A percentile compares a stretch with the other conserved stretches of the same genome.
Conservation (phyloP, 1,140 invertebrate genomes). For the Hycleus phaleratus region DNA sequence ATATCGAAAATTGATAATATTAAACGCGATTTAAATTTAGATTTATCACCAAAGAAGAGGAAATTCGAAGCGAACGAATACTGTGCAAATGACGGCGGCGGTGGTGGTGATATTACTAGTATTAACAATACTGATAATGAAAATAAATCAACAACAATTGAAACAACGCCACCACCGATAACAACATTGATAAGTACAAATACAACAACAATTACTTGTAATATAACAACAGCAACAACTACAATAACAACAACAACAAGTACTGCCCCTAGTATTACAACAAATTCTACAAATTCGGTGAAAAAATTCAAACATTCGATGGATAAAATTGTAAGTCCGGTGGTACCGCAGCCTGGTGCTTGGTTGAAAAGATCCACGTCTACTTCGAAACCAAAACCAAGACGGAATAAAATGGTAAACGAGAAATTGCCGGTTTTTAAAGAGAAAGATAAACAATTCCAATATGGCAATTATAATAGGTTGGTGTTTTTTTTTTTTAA, state of each 20-base stretch:
- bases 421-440: conserved; percentile 59
- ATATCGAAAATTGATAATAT: conserved; percentile 22
- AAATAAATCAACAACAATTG: too few species aligned
- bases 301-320: conserved; percentile 59
- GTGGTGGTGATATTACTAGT: too few species aligned
- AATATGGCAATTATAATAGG: conserved; percentile 94
- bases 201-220: too few species aligned
- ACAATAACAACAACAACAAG: conserved; percentile 39
- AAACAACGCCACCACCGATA: too few species aligned
- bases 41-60: conserved; percentile 26
- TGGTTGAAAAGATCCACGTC: conserved; percentile 53
- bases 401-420: conserved; percentile 29
- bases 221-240: background rate
- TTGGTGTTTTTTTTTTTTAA: conserved; percentile 32
- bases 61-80: conserved; percentile 23
- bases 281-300: background rate
- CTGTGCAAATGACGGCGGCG: conserved; percentile 20
- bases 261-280: too few species aligned
- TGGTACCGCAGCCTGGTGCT: conserved; percentile 78
- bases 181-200: too few species aligned
- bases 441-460: conserved; percentile 68
- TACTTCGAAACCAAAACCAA: conserved; percentile 22
- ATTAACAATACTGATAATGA: too few species aligned
- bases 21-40: conserved; percentile 18
- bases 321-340: conserved; percentile 89